Evolutionary conservation across 1,140 invertebrate genomes (phyloP).

Genomic region (Sarcophaga bullata): DNA sequence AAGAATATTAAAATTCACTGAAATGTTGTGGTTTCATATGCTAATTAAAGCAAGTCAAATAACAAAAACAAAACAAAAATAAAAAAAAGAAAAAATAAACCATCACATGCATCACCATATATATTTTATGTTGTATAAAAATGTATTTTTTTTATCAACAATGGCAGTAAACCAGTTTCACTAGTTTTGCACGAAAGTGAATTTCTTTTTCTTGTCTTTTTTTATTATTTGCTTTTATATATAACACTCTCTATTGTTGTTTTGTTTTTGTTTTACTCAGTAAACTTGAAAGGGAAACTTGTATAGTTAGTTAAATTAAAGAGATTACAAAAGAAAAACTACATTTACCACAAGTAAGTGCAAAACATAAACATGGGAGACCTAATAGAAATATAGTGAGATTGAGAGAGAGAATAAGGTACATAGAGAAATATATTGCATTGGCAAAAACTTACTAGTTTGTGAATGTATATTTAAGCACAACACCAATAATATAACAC

Average conservation of each 20-base stretch:
- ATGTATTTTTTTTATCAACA: too few species aligned
- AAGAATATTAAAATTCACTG: not conserved
- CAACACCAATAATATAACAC: not conserved
- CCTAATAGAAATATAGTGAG: not conserved
- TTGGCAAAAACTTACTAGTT: conserved; percentile 14
- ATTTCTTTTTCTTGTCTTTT: conserved; percentile 38
- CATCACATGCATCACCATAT: not conserved
- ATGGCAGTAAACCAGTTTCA: conserved; percentile 49
- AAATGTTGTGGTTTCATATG: too few species aligned
- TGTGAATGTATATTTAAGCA: conserved; percentile 10
- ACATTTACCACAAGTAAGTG: not conserved
- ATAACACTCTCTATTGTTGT: not conserved
- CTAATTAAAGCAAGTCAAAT: too few species aligned
- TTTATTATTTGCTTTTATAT: not conserved
- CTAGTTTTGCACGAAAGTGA: conserved; percentile 61
- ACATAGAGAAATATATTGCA: not conserved
- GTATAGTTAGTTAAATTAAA: conserved; percentile 3
- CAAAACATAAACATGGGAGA: not conserved
- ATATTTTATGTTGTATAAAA: too few species aligned
- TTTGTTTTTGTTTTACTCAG: not conserved
- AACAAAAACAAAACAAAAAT: too few species aligned
- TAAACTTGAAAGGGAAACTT: conserved; percentile 41
- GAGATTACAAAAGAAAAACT: conserved; percentile 18
- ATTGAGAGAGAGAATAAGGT: not conserved
- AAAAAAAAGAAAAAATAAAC: too few species aligned